Base-by-base conservation (phyloP, 2,888 invertebrate species). In the Ophion costatus region DNA sequence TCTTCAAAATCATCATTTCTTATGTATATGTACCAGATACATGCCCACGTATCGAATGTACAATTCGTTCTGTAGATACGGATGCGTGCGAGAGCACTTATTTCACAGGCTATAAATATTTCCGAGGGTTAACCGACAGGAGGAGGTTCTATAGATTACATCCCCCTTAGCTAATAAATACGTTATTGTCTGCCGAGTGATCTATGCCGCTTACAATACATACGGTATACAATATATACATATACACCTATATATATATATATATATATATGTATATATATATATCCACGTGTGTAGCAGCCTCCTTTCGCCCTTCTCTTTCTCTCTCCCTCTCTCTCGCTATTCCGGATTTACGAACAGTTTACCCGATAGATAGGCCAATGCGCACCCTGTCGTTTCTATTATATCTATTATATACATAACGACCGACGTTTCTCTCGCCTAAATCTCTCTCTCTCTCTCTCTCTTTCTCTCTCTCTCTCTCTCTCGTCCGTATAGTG, bases 121-220 rank as follows among this genome's bases (percentile, higher is more conserved):
- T 90, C 90, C 89, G 89, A 90, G 90, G 90, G 90, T 90, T 90
- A 90, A 90, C 89, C 89, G 89, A 89, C 89, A 88, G 88, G 86
- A 88, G 88, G 86, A 79, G 83, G 89, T 88, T 88, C 87, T 88
- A 89, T 90, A 90, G 88, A 90, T 90, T 90, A 89, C 89, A 87
- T 87, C 87, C 89, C 88, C 88, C 88, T 88, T 82, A 88, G 88
- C 90, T 90, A 90, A 90, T 90, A 90, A 90, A 90, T 90, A 90
- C 88, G 90, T 90, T 90, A 90, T 90, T 90, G 90, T 90, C 89
- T 88, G 86, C 66, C 79, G 80, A 80, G 86, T 88, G 88, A 89
- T 89, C 84, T 88, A 89, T 86, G 87, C 78, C 79, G 82, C 73
- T 82, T 80, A 61, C 80, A 76, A 80, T 67, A 74, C 69, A 51